Percentiles rank a stretch among this genome's conserved stretches.
These are phyloP conservation scores for Tyto alba DNA, from an alignment of 2,113 vertebrate genomes.

Conservation along the genomic window DNA sequence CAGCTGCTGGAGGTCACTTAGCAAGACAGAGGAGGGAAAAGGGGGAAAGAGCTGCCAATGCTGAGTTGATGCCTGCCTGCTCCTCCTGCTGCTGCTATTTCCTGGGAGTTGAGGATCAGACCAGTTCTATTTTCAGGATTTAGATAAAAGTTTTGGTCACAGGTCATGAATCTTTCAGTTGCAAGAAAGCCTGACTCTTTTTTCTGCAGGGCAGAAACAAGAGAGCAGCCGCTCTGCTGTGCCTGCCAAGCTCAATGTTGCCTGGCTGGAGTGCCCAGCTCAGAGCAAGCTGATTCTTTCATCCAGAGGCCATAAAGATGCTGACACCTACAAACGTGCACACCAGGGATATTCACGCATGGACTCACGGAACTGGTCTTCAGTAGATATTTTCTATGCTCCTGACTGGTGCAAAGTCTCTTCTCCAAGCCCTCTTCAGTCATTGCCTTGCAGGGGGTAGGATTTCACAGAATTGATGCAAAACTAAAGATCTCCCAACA, in stretches of 20 bases:
- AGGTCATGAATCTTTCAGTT: not conserved
- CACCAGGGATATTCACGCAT: not conserved
- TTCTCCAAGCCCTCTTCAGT: not conserved
- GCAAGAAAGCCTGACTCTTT: not conserved
- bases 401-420: not conserved
- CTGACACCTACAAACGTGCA: not conserved
- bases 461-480: not conserved
- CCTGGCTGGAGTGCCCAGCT: not conserved
- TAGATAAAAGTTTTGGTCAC: not conserved
- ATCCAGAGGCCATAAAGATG: conserved; percentile 6
- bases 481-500: not conserved
- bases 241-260: not conserved
- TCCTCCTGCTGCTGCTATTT: not conserved
- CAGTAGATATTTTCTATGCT: not conserved
- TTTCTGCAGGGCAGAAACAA: not conserved
- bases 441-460: not conserved
- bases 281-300: not conserved
- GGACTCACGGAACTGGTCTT: not conserved
- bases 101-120: not conserved
- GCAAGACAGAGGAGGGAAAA: not conserved
- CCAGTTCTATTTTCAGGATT: conserved; percentile 12
- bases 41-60: not conserved
- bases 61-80: not conserved
- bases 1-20: not conserved
- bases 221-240: not conserved